Evolutionary conservation across 2,888 invertebrate genomes (phyloP).

Genomic region (Drosophila barbarae): DNA sequence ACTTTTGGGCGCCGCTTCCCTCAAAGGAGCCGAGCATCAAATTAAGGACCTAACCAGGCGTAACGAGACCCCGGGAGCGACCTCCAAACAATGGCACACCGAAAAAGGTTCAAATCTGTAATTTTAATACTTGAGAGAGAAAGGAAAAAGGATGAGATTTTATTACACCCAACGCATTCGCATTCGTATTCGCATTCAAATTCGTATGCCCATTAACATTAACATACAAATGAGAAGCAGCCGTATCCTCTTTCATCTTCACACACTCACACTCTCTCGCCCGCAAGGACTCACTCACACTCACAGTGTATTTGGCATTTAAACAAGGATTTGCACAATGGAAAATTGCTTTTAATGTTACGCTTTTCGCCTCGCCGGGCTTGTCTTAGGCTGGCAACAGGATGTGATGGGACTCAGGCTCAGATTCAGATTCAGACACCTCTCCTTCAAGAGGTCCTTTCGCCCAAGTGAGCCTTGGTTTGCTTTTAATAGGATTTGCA

Average conservation of each 20-base stretch:
- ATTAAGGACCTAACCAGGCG: conserved; percentile 56
- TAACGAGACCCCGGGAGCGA: conserved; percentile 23
- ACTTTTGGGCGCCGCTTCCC: conserved; percentile 22
- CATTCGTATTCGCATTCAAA: conserved; percentile 60
- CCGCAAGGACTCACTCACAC: conserved; percentile 23
- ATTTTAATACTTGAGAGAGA: conserved; percentile 52
- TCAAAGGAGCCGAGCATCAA: conserved; percentile 40
- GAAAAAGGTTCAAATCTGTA: conserved; percentile 57
- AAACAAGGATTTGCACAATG: conserved; percentile 68
- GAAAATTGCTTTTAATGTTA: conserved; percentile 69
- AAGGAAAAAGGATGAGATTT: conserved; percentile 55
- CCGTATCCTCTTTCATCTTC: conserved; percentile 45
- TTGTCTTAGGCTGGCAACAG: conserved; percentile 48
- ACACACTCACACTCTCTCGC: conserved; percentile 4
- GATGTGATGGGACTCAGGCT: neutral
- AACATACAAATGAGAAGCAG: conserved; percentile 58
- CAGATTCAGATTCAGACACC: neutral
- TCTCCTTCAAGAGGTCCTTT: conserved; percentile 11
- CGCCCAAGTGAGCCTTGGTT: neutral
- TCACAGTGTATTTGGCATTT: conserved; percentile 47
- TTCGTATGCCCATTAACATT: conserved; percentile 62
- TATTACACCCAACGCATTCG: conserved; percentile 50
- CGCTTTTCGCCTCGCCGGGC: conserved; percentile 55
- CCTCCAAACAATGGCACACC: conserved; percentile 16
- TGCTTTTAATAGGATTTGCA: conserved; percentile 21